Evolutionary conservation across 1,140 invertebrate species (phyloP), one percentile per base, ranked within the genome.

Genomic region (Drosophila sechellia): DNA sequence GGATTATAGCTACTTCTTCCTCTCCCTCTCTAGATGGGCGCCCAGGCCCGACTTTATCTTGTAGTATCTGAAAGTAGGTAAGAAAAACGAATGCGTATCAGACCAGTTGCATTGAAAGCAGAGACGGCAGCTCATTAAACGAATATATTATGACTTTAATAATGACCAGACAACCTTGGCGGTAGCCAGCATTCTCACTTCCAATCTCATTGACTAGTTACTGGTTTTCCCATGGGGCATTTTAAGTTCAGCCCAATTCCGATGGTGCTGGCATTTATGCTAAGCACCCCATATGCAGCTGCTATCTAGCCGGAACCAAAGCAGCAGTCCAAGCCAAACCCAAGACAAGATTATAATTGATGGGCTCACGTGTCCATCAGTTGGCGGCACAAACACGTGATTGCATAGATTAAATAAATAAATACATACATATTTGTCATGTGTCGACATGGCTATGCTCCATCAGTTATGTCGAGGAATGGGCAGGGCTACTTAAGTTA

Each of bases 41-140:
- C 81, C 59, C 68, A 81, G 55, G 81, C 81, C 81, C 83, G 74
- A 34, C 49, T 37, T 34, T 56, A 40, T 63, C 56, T 77, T 53
- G 75, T 43, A 37, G 56, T 69, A 34, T 57, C 84, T 87, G 71
- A 17, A 83, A 89, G n/a, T 12, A 59, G 27, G 20, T n/a, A 72
- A 35, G 40, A 5, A 48, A 22, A 59, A 6, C 50, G 20, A 58
- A 5, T 39, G 4, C 6, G 20, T 27, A 68, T 68, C 59, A 68
- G 60, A 65, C 45, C n/a, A 68, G 59, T 65, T 68, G 64, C 60
- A 37, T 20, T 43, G 17, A 15, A 48, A 40, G 55, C 37, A 31
- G 20, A 54, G 57, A 49, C 35, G n/a, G 22, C 34, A 37, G 17
- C 46, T 72, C 59, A 72, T 72, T 72, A 72, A 60, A 39, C 40